These are phyloP conservation scores for Condylura cristata DNA, from an alignment of 2,113 vertebrate genomes.

Conservation along the genomic window DNA sequence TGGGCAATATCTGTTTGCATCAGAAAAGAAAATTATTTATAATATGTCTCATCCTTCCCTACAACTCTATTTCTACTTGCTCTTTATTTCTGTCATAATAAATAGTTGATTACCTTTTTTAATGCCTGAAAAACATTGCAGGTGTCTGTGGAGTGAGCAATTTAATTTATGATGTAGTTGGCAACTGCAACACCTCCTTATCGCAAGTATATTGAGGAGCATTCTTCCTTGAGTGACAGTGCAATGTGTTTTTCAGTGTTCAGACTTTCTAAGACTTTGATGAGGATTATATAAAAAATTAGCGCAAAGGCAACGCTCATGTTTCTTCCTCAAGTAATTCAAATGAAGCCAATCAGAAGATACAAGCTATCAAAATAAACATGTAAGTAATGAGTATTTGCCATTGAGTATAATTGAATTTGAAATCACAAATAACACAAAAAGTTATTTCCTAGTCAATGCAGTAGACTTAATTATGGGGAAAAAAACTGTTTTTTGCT, in stretches of 20 bases:
- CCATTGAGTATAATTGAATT: background rate
- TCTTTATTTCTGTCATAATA: background rate
- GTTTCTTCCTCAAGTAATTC: background rate
- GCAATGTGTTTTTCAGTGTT: background rate
- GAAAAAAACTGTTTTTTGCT: constrained; percentile 23
- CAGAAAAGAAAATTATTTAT: background rate
- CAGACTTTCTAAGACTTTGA: background rate
- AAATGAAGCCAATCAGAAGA: too few relatives aligned
- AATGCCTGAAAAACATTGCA: too few relatives aligned
- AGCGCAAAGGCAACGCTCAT: background rate
- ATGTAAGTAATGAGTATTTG: background rate
- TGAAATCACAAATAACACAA: background rate
- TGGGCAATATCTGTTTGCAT: background rate
- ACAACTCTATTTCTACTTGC: background rate
- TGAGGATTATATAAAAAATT: background rate
- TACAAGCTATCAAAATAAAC: background rate
- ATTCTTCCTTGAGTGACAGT: background rate
- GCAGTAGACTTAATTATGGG: background rate
- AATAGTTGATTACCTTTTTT: background rate
- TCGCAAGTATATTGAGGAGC: background rate
- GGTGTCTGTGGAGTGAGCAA: background rate
- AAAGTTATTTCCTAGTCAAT: background rate
- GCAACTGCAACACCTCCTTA: background rate
- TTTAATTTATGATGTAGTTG: background rate
- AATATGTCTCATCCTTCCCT: background rate